phyloP scores from a whole-genome alignment of 2,888 invertebrate species.

The Dasypolia templi region DNA sequence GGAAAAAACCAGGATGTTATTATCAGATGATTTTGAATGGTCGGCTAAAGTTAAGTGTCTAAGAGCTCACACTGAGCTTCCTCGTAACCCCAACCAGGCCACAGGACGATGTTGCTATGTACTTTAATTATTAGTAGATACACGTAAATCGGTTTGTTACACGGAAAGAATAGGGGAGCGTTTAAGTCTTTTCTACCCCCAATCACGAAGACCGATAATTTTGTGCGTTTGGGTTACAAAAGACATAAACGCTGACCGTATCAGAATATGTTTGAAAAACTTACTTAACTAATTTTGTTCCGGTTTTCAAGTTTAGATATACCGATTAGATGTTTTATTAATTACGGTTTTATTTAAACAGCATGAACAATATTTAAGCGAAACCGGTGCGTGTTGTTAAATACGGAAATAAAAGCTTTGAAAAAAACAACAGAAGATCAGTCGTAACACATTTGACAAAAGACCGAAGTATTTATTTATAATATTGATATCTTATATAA shows the following conservation, averaged over 20 bases:
- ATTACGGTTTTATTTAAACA: background rate
- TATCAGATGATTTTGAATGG: background rate
- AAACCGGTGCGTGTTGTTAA: background rate
- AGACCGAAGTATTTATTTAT: slow-evolving; percentile 17
- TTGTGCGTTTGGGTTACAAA: too few relatives aligned
- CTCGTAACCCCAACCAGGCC: too few relatives aligned
- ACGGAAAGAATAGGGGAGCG: too few relatives aligned
- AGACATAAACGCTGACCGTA: background rate
- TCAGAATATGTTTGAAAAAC: too few relatives aligned
- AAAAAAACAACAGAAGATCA: background rate
- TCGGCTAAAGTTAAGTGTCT: too few relatives aligned
- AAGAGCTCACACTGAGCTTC: too few relatives aligned
- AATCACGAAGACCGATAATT: too few relatives aligned
- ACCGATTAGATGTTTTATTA: background rate
- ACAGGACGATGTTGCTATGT: too few relatives aligned
- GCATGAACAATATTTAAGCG: too few relatives aligned
- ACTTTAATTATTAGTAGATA: too few relatives aligned
- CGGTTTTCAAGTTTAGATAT: background rate
- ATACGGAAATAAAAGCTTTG: background rate
- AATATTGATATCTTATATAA: slow-evolving; percentile 50
- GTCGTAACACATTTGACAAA: slow-evolving; percentile 19
- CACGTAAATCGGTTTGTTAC: too few relatives aligned
- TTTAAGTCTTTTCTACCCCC: too few relatives aligned
- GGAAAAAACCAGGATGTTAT: background rate
- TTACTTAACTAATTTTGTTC: background rate